Evolutionary conservation across 2,888 invertebrate genomes (phyloP), one percentile per base, ranked within the genome.

Genomic region (Tortrix viridana): DNA sequence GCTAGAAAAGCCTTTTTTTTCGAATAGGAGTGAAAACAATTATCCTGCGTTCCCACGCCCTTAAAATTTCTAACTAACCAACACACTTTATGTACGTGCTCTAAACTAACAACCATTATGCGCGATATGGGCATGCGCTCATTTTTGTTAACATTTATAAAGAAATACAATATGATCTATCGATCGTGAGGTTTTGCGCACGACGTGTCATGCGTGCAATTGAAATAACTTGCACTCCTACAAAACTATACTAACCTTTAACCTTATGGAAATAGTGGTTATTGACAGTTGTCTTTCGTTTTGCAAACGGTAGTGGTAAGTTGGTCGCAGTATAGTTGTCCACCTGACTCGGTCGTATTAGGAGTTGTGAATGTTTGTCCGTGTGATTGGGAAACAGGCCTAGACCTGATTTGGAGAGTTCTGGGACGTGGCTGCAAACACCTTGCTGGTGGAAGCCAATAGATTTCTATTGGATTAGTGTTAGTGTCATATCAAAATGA

Each of bases 341-440:
- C 87, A 88, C 86, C 85, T 86, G 87, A 85, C 79, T 71, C 75
- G 64, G 79, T 85, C 87, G 77, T 86, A 86, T 86, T 86, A 81
- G 88, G 88, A 78, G 75, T 77, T 70, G 84, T 77, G 83, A 80
- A 75, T 79, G 83, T 81, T 75, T 73, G 73, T 59, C 70, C 64
- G 49, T 50, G 22, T 56, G 69, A 73, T 84, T 85, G 71, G 74
- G 76, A 78, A 78, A 81, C 73, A 79, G 76, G 76, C 76, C 76
- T 80, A 69, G 69, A 69, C 71, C 68, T 68, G 67, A 67, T 65
- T 60, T 61, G 47, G 47, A 53, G 58, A 55, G 55, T 47, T 63
- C 63, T 53, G 63, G 63, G 53, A 52, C 52, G 37, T 47, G 22
- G 38, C 41, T 48, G 14, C 5, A 41, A n/a, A 16, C 41, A 41